Evolutionary conservation across 2,797 vertebrate species (phyloP).

Genomic region (Centroberyx gerrardi): DNA sequence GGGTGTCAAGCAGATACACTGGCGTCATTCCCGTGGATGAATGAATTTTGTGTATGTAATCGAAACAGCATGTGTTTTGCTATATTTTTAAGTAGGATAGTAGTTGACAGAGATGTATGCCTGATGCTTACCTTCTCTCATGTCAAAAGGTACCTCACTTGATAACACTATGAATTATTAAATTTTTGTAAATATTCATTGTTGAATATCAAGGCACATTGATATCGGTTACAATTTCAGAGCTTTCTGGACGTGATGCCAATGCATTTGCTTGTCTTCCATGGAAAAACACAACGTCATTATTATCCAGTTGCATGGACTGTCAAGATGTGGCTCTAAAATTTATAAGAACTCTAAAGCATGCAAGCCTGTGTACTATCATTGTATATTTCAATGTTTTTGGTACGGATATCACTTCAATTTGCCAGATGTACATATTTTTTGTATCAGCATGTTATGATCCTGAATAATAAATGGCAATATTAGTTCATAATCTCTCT

Average conservation of each 20-base stretch:
- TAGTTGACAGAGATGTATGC: constrained; percentile 16
- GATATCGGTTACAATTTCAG: constrained; percentile 43
- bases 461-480: constrained; percentile 73
- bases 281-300: not conserved
- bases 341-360: not conserved
- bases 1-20: constrained; percentile 54
- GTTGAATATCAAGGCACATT: constrained; percentile 43
- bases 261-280: constrained; percentile 52
- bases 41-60: not conserved
- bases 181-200: constrained; percentile 71
- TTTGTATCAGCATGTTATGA: constrained; percentile 79
- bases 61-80: constrained; percentile 9
- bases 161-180: constrained; percentile 61
- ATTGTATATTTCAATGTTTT: constrained; percentile 53
- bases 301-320: not conserved
- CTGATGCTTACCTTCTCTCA: constrained; percentile 24
- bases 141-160: constrained; percentile 65
- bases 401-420: constrained; percentile 65
- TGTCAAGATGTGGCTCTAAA: not conserved
- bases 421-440: constrained; percentile 80
- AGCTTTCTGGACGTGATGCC: constrained; percentile 60
- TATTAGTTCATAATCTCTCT: constrained; percentile 38
- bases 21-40: constrained; percentile 36
- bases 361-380: constrained; percentile 4
- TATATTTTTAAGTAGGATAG: not conserved